A percentile compares a stretch with the other conserved stretches of the same genome.
Evolutionary conservation across 1,140 invertebrate species (phyloP).

Genomic region (Metaphire vulgaris): DNA sequence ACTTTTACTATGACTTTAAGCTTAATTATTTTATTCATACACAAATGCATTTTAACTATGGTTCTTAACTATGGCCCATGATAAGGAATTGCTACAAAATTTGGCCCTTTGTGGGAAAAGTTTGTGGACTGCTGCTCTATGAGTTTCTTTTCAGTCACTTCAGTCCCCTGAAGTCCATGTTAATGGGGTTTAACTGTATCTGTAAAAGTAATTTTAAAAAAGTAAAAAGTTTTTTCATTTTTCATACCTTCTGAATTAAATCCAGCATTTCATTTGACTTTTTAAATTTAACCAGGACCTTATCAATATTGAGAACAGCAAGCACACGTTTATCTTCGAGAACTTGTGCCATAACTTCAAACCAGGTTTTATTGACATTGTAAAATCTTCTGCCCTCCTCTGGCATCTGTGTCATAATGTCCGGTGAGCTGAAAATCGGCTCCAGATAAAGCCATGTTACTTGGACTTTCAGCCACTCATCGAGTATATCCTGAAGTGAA

Average conservation of each 20-base stretch:
- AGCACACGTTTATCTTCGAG: conserved; percentile 73
- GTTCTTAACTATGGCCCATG: too few species aligned
- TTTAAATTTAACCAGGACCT: conserved; percentile 13
- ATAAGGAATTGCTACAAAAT: too few species aligned
- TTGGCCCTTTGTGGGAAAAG: too few species aligned
- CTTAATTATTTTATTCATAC: too few species aligned
- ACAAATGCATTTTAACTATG: too few species aligned
- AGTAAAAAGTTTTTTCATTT: too few species aligned
- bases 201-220: too few species aligned
- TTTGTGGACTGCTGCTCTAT: too few species aligned
- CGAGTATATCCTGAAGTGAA: conserved; percentile 85
- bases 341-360: conserved; percentile 84
- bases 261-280: conserved; percentile 17
- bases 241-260: conserved; percentile 14
- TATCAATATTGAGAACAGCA: conserved; percentile 58
- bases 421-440: conserved; percentile 92
- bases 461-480: conserved; percentile 89
- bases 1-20: too few species aligned
- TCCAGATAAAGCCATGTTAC: conserved; percentile 94
- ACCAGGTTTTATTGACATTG: conserved; percentile 90
- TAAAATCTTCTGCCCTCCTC: conserved; percentile 70
- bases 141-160: too few species aligned
- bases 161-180: too few species aligned
- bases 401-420: conserved; percentile 94
- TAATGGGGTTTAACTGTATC: too few species aligned